Base-by-base conservation (phyloP, 1,140 invertebrate species). In the Tribolium madens region DNA sequence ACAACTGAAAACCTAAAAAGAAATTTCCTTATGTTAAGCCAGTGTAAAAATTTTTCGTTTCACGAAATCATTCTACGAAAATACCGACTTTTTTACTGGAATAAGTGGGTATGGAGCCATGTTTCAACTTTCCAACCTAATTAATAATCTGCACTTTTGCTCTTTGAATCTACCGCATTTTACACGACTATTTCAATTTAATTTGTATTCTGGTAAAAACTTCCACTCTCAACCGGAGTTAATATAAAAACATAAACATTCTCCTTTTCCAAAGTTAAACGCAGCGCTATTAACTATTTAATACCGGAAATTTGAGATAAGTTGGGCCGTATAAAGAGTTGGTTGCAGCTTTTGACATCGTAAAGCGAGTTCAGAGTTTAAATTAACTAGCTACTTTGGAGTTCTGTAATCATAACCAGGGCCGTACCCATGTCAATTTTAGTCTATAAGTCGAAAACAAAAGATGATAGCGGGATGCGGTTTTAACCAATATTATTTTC, bases 171-270 rank as follows among this genome's bases (percentile, higher is more conserved):
- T 42, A 42, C 36, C 36, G 36, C 21, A 26, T 5, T 26, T 26
- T 26, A 26, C 21, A 26, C 50, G 18, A 21, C 52, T 10, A 57
- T 57, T 57, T 57, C 14, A 1, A 57, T 57, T 2, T 18, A 57
- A 57, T 57, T 57, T 17, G 17, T 57, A 57, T 57, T 57, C 52
- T 57, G 17, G 14, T 17, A 57, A 57, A 57, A 57, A 57, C 52
- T 57, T 57, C 6, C 12, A 50, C 12, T 50, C 10, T 7, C 15
- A 50, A 15, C 48, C 12, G 12, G 13, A 50, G 10, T 50, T 50
- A 14, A 50, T 50, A 15, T 50, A 50, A 50, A 50, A 50, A 57
- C 10, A 10, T 57, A 57, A 17, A 57, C 17, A 50, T 57, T 57
- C 21, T 21, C 10, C 52, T 57, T 57, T 57, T n/a, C 15, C 7